Evolutionary conservation across 2,888 invertebrate species (phyloP), one percentile per base, ranked within the genome.

Genomic region (Geotrupes spiniger): DNA sequence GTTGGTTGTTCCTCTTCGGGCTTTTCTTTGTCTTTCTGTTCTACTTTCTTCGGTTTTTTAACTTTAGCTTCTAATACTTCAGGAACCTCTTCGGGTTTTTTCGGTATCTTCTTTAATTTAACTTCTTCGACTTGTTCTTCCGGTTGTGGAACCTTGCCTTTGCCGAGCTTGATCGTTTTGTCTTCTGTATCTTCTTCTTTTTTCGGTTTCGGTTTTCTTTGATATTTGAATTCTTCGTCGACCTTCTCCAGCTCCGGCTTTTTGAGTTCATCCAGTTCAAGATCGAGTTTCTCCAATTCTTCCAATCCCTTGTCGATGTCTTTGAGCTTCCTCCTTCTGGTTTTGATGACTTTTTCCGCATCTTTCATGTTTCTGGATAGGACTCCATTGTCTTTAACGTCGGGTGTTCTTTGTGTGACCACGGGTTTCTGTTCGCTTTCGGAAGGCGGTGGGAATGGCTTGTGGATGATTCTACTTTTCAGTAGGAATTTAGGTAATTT

Each of bases 391-490:
- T 71, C 69, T 57, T 64, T 65, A 27, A 62, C 59, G 28, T 65
- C 64, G 2, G 70, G 68, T 60, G 68, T 61, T 54, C 72, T 57
- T 52, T 72, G 53, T 25, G 70, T 67, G 26, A 73, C 66, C 26
- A 62, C 53, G 4, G 73, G 66, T 39, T 61, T 51, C 41, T 66
- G 59, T 56, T 72, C 69, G 36, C 56, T 37, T 61, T 72, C 70
- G 15, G 49, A 53, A 33, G 53, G 16, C 12, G 73, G 70, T 33
- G 74, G 73, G 54, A 76, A 76, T 39, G 74, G 73, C 1, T 76
- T 69, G 58, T 78, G 78, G 33, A 73, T 77, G n/a, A 89, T 84
- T 55, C 84, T 78, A 65, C 87, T 88, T 63, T 85, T 86, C 0
- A 89, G 72, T 63, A 84, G 77, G 39, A 85, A 76, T 68, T 84